A percentile compares a stretch with the other conserved stretches of the same genome.
These are phyloP conservation scores for Motacilla tschutschensis DNA, from an alignment of 2,113 vertebrate species.

Conservation along the genomic window DNA sequence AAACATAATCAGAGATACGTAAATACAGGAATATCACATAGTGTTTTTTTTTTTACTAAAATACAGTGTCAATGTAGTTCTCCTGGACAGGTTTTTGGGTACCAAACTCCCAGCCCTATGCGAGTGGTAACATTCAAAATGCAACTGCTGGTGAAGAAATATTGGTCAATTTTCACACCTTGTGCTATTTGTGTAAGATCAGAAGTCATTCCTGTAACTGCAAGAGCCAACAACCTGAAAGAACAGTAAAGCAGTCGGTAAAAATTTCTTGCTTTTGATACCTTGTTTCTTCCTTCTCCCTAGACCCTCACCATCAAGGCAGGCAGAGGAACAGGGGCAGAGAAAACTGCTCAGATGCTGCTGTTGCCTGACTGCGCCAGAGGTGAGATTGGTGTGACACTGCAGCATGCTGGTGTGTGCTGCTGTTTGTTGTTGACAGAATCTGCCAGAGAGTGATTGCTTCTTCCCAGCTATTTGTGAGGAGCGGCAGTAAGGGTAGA, in stretches of 20 bases:
- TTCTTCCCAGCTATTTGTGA: not conserved
- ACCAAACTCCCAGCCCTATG: not conserved
- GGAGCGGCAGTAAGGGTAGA: not conserved
- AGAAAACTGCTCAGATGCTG: not conserved
- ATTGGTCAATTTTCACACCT: conserved; percentile 23
- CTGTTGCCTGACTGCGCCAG: not conserved
- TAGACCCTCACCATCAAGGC: not conserved
- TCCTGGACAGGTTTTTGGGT: not conserved
- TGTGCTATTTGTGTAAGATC: conserved; percentile 34
- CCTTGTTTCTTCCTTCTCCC: not conserved
- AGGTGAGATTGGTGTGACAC: not conserved
- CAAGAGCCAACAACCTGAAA: not conserved
- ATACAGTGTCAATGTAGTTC: not conserved
- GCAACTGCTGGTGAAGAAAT: not conserved
- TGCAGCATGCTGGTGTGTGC: not conserved
- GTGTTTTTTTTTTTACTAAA: not conserved
- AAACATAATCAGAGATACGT: not conserved
- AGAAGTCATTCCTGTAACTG: not conserved
- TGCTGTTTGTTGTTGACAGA: conserved; percentile 27
- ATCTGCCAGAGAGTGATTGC: conserved; percentile 15
- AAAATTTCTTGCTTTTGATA: conserved; percentile 14
- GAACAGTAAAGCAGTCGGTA: conserved; percentile 21
- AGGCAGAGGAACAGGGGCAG: not conserved
- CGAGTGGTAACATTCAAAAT: not conserved
- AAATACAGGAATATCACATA: not conserved